Evolutionary conservation across 35 echinoderm and acorn worm genomes (phyloP).

Genomic region (Apostichopus parvimensis): DNA sequence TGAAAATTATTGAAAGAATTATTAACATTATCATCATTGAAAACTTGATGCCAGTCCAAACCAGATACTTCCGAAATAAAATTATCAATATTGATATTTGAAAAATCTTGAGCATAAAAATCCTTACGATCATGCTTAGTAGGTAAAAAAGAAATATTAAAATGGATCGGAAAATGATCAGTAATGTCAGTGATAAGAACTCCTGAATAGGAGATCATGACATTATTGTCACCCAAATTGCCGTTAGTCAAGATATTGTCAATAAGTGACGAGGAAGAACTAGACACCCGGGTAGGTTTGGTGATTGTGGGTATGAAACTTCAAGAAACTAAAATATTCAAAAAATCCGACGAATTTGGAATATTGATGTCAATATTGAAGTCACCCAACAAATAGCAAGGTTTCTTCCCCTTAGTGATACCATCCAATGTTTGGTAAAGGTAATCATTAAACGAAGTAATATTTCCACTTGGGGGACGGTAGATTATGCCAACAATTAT

Average conservation of each 20-base stretch:
- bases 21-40: too few species aligned
- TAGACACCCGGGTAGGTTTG: neutral
- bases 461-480: neutral
- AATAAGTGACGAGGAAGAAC: neutral
- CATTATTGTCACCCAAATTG: neutral
- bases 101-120: too few species aligned
- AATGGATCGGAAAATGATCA: neutral
- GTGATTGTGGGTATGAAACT: neutral
- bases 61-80: too few species aligned
- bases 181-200: constrained; percentile 11
- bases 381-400: constrained; percentile 13
- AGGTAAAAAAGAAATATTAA: neutral
- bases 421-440: neutral
- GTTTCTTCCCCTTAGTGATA: neutral
- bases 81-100: too few species aligned
- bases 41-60: too few species aligned
- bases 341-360: neutral
- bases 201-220: neutral
- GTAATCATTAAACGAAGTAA: constrained; percentile 8
- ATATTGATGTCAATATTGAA: constrained; percentile 29
- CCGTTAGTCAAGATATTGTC: constrained; percentile 2
- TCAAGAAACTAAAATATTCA: neutral
- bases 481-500: constrained; percentile 3
- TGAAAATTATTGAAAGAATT: too few species aligned
- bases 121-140: too few species aligned